Evolutionary conservation across 2,797 vertebrate species (phyloP).

Genomic region (Gastrophryne carolinensis): DNA sequence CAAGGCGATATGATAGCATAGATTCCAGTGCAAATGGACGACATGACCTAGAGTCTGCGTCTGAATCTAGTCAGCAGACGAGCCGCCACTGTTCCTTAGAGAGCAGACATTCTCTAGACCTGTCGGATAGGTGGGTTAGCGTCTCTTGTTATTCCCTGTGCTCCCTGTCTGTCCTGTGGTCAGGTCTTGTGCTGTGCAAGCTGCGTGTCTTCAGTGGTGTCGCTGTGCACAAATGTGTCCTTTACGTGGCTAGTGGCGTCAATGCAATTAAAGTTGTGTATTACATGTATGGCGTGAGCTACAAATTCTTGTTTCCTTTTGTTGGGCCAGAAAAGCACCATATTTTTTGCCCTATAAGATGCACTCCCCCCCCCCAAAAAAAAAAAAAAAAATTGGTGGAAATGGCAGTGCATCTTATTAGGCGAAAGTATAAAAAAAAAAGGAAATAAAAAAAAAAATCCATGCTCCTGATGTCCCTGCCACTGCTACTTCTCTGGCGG

Average conservation of each 20-base stretch:
- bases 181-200: constrained; percentile 15
- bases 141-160: constrained; percentile 2
- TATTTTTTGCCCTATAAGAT: too few relatives aligned
- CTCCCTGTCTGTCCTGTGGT: constrained; percentile 15
- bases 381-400: too few relatives aligned
- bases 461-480: too few relatives aligned
- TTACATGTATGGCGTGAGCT: too few relatives aligned
- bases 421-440: too few relatives aligned
- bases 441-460: too few relatives aligned
- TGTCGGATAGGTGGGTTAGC: constrained; percentile 58
- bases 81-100: constrained; percentile 60
- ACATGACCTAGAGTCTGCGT: constrained; percentile 57
- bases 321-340: too few relatives aligned
- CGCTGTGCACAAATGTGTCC: not conserved
- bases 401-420: too few relatives aligned
- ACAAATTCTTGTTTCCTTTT: too few relatives aligned
- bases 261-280: too few relatives aligned
- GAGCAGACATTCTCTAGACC: constrained; percentile 58
- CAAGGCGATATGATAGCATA: constrained; percentile 57
- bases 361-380: too few relatives aligned
- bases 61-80: constrained; percentile 63
- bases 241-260: not conserved
- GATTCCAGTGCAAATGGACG: constrained; percentile 58
- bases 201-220: constrained; percentile 15
- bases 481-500: too few relatives aligned